Evolutionary conservation across 1,140 invertebrate genomes (phyloP).

Genomic region (Tetragnatha versicolor): DNA sequence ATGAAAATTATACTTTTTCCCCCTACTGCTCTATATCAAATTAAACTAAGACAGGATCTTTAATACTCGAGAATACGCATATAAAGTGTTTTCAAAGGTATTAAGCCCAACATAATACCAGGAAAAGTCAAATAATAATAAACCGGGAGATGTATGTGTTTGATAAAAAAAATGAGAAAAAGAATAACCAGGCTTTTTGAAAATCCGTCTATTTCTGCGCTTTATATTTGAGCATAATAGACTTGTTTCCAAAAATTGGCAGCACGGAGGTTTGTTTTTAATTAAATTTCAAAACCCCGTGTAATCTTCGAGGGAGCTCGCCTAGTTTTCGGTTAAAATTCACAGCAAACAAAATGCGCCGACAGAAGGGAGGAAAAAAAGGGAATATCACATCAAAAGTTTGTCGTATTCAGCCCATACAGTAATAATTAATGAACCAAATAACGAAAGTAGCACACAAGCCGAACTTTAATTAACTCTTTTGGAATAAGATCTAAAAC

Average conservation of each 20-base stretch:
- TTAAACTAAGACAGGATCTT: neutral
- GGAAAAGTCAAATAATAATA: too few relatives aligned
- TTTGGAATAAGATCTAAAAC: conserved; percentile 7
- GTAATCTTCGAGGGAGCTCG: conserved; percentile 2
- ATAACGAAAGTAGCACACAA: conserved; percentile 17
- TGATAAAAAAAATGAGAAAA: neutral
- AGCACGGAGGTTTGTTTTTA: conserved; percentile 52
- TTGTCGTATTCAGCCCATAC: neutral
- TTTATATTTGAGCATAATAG: conserved; percentile 47
- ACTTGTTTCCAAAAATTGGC: conserved; percentile 28
- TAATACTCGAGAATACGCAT: neutral
- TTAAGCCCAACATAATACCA: too few relatives aligned
- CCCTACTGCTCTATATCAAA: neutral
- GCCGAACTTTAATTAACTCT: conserved; percentile 41
- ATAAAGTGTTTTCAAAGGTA: too few relatives aligned
- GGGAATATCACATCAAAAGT: too few relatives aligned
- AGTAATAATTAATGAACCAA: conserved; percentile 53
- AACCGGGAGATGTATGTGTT: too few relatives aligned
- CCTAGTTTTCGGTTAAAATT: neutral
- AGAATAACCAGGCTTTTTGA: neutral
- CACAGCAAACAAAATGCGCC: too few relatives aligned
- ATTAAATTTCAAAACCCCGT: conserved; percentile 39
- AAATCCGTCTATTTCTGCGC: conserved; percentile 10
- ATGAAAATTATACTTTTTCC: neutral
- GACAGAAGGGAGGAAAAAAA: conserved; percentile 5